Evolutionary conservation across 2,888 invertebrate genomes (phyloP).

Genomic region (Horisme vitalbata): DNA sequence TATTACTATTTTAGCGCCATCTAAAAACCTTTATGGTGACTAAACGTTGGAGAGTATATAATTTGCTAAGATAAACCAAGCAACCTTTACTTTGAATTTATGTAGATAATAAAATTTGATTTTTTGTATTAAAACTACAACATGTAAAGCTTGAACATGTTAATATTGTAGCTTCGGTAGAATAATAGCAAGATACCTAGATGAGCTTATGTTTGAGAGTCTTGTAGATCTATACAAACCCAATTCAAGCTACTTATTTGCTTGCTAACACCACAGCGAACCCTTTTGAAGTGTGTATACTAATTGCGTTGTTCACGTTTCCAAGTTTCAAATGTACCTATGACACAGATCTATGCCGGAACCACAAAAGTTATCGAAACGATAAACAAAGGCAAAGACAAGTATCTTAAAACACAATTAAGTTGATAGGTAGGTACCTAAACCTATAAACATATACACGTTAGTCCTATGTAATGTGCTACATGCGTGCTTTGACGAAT

Average conservation of each 20-base stretch:
- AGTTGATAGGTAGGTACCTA: too few relatives aligned
- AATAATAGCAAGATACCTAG: not conserved
- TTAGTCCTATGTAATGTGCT: constrained; percentile 23
- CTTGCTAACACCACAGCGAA: constrained; percentile 44
- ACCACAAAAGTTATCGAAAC: constrained; percentile 44
- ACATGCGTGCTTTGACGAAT: constrained; percentile 70
- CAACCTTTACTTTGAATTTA: too few relatives aligned
- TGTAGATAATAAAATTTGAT: too few relatives aligned
- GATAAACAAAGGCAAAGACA: constrained; percentile 16
- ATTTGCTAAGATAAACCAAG: too few relatives aligned
- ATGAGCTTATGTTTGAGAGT: constrained; percentile 13
- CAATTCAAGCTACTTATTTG: constrained; percentile 14
- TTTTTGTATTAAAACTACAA: too few relatives aligned
- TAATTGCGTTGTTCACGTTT: constrained; percentile 57
- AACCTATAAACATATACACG: constrained; percentile 13
- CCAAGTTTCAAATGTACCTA: constrained; percentile 53
- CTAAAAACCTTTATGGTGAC: too few relatives aligned
- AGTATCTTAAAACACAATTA: constrained; percentile 9
- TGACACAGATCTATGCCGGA: constrained; percentile 38
- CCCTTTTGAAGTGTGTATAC: constrained; percentile 53
- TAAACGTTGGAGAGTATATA: too few relatives aligned
- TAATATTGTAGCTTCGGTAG: not conserved
- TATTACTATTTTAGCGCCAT: too few relatives aligned
- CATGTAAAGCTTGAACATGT: constrained; percentile 1
- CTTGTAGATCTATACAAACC: constrained; percentile 3